A percentile compares a stretch with the other conserved stretches of the same genome.
Evolutionary conservation across 2,888 invertebrate species (phyloP).

Genomic region (Drosophila fungiperda): DNA sequence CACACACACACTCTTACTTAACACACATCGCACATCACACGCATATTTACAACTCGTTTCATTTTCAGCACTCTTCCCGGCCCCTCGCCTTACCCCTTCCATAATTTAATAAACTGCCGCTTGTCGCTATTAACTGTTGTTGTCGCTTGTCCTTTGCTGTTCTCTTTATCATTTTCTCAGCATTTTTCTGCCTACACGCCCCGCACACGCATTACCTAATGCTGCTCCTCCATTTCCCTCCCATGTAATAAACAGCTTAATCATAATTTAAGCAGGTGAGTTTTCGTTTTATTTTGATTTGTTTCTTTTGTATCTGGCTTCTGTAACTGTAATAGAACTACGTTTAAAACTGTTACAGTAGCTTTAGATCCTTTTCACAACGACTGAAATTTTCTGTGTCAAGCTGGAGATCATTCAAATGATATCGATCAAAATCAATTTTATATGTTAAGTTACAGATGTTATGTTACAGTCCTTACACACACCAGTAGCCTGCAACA

Average conservation of each 20-base stretch:
- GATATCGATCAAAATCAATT: neutral
- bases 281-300: constrained; percentile 21
- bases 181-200: constrained; percentile 51
- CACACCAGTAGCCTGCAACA: neutral
- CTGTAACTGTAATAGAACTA: neutral
- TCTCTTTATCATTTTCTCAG: constrained; percentile 49
- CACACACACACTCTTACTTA: constrained; percentile 23
- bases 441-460: neutral
- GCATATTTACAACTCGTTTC: constrained; percentile 67
- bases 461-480: neutral
- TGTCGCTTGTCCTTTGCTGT: constrained; percentile 47
- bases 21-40: constrained; percentile 14
- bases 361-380: no score
- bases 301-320: constrained; percentile 4
- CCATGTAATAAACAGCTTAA: constrained; percentile 36
- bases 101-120: constrained; percentile 76
- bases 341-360: neutral
- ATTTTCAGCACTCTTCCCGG: constrained; percentile 7
- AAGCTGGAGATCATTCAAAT: neutral
- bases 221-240: neutral
- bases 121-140: constrained; percentile 73
- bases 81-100: constrained; percentile 15
- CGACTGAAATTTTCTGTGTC: neutral
- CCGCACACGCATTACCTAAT: neutral
- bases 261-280: constrained; percentile 52